Evolutionary conservation across 2,888 invertebrate species (phyloP).

Genomic region (Clanis bilineata): DNA sequence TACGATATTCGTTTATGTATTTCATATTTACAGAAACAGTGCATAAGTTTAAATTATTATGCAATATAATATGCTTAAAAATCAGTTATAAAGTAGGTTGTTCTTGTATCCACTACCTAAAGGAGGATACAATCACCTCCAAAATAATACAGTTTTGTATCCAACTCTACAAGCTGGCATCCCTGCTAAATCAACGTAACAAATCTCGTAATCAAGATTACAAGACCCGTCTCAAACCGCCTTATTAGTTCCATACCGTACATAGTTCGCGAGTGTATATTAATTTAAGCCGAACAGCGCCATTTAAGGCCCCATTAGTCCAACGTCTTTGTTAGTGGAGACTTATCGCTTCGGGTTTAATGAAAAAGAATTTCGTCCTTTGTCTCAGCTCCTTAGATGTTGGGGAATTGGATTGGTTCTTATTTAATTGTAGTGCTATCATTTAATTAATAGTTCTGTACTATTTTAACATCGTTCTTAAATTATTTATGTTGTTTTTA

Average conservation of each 20-base stretch:
- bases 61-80: no score
- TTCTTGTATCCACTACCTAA: no score
- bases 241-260: conserved; percentile 17
- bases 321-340: conserved; percentile 13
- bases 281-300: conserved; percentile 16
- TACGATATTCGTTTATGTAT: no score
- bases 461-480: no score
- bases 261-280: conserved; percentile 13
- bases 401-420: neutral
- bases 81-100: no score
- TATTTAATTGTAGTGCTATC: neutral
- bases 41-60: no score
- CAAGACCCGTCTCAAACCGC: neutral
- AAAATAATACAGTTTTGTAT: no score
- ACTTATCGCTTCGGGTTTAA: conserved; percentile 14
- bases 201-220: neutral
- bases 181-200: neutral
- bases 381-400: neutral
- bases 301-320: conserved; percentile 16
- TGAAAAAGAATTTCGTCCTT: conserved; percentile 10
- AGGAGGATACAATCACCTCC: no score
- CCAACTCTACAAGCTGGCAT: no score
- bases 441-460: no score
- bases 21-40: no score
- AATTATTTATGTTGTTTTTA: no score